Base-by-base conservation (phyloP, 2,797 vertebrate species). In the Tenualosa thibaudeaui region DNA sequence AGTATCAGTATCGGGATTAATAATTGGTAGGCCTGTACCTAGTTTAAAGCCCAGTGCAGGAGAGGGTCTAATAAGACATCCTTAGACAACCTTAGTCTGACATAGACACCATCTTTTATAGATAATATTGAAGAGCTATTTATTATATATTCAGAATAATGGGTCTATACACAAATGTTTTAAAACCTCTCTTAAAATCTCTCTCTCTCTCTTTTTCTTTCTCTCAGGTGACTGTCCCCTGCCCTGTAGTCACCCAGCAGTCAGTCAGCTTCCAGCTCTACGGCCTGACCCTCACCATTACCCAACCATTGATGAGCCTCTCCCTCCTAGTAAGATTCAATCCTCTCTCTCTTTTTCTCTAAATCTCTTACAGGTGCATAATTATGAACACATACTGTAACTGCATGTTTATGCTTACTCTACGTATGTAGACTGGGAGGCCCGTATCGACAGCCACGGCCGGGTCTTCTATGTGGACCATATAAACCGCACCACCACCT, bases 391-490 rank as follows among this genome's bases (percentile, higher is more conserved):
- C 3, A 15, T 53, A 3, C 13, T 15, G 13, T 53, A 15, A 15
- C 51, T 53, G 51, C 51, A 53, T 53, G 51, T 53, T 13, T 15
- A 53, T 53, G 51, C 43, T 15, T 58, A 10, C 54, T n/a, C 22
- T 65, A 9, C 60, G 12, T 26, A 6, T 86, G 24, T 78, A 97
- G 97, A 97, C 86, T 97, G 97, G 97, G 97, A 97, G 93, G 97
- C 97, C 81, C 96, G 97, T n/a, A 96, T 97, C 87, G 97, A 97
- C 94, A 97, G 97, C 89, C 96, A 97, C 0, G 96, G 97, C 17
- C 94, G 97, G 51, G 96, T 97, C 6, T 97, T 97, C 91, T 97
- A 97, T 6, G 97, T 97, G 87, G 97, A 97, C 89, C 97, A 97
- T 0, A 93, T 97, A 86, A 97, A 97, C 91, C 94, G 97, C 81